phyloP scores from a whole-genome alignment of 1,140 invertebrate genomes.

The Mylabris phalerata region DNA sequence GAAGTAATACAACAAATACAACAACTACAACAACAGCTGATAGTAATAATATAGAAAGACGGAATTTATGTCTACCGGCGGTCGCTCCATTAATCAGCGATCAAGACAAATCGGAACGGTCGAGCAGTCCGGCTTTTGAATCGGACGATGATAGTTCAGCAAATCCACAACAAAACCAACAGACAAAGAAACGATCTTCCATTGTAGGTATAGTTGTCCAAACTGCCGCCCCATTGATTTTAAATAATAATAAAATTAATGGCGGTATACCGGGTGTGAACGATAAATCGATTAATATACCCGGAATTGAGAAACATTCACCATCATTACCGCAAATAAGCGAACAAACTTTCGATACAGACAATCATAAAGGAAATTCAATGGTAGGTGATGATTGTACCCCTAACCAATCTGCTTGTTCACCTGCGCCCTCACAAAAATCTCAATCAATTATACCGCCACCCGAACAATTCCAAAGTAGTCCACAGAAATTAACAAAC shows the following conservation, averaged over 20 bases:
- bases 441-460: constrained; percentile 53
- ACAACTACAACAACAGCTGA: constrained; percentile 49
- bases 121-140: constrained; percentile 91
- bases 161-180: constrained; percentile 24
- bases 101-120: constrained; percentile 73
- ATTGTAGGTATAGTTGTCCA: constrained; percentile 58
- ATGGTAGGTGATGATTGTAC: constrained; percentile 33
- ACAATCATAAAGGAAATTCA: constrained; percentile 43
- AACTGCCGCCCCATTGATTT: constrained; percentile 49
- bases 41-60: constrained; percentile 14
- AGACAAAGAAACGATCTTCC: constrained; percentile 51
- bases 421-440: constrained; percentile 17
- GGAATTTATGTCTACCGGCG: constrained; percentile 19
- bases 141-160: constrained; percentile 81
- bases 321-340: constrained; percentile 57
- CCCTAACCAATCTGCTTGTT: constrained; percentile 15
- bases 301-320: constrained; percentile 41
- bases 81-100: constrained; percentile 27
- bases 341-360: constrained; percentile 56
- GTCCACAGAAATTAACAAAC: constrained; percentile 39
- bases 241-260: constrained; percentile 50
- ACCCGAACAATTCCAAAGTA: constrained; percentile 35
- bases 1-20: constrained; percentile 50
- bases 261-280: constrained; percentile 46
- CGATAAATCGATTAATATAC: constrained; percentile 29